These are phyloP conservation scores for Ctenosaura bakeri DNA, from an alignment of 2,797 vertebrate genomes.

Conservation along the genomic window DNA sequence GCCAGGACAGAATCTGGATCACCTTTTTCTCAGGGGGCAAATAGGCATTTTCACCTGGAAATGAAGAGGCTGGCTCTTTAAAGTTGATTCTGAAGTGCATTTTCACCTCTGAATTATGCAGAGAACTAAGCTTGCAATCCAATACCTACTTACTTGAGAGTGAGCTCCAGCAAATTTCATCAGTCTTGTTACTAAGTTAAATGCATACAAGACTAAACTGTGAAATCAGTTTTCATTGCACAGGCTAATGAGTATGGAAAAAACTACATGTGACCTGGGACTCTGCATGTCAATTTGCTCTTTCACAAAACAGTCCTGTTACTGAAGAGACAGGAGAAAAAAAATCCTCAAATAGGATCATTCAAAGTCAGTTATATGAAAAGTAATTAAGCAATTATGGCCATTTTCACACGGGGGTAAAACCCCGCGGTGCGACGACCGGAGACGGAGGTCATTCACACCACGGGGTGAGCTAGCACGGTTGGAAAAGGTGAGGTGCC, in stretches of 20 bases:
- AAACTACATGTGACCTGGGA: not conserved
- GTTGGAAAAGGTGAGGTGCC: too few species aligned
- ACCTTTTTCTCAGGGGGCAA: not conserved
- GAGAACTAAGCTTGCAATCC: not conserved
- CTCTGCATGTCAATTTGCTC: not conserved
- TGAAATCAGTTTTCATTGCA: not conserved
- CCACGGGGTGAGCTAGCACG: too few species aligned
- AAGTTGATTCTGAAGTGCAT: not conserved
- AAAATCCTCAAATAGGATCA: not conserved
- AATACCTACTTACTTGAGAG: not conserved
- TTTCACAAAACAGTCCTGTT: not conserved
- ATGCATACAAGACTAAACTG: not conserved
- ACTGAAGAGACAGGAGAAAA: not conserved
- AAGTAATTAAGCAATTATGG: too few species aligned
- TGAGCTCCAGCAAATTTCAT: not conserved
- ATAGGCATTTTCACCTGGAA: not conserved
- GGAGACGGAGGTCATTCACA: too few species aligned
- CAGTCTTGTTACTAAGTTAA: not conserved
- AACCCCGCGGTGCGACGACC: too few species aligned
- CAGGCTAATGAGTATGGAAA: not conserved
- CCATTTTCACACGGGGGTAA: too few species aligned
- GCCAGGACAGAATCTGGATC: slow-evolving; percentile 28
- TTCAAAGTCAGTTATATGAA: not conserved
- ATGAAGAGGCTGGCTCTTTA: not conserved
- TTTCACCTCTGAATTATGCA: not conserved